Percentiles rank a stretch among this genome's conserved stretches.
phyloP scores from a whole-genome alignment of 1,140 invertebrate genomes.

The Cataglyphis hispanica region DNA sequence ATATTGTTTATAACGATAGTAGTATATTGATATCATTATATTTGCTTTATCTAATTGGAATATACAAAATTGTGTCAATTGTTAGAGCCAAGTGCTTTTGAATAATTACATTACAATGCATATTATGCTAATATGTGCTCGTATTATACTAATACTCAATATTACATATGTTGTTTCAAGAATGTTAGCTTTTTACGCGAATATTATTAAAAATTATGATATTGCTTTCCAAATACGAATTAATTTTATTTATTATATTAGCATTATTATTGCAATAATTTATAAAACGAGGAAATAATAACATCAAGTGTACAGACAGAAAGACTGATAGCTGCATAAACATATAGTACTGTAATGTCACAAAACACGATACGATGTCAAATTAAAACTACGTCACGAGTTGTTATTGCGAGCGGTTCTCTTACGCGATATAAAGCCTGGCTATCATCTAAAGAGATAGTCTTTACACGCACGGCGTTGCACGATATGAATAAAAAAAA shows the following conservation, averaged over 20 bases:
- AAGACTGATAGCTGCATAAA: not conserved
- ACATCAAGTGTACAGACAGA: not conserved
- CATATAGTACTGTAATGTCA: not conserved
- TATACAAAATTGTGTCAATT: not conserved
- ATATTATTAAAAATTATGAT: not conserved
- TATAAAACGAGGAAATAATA: not conserved
- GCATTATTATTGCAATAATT: conserved; percentile 29
- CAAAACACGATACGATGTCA: not conserved
- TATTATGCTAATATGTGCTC: not conserved
- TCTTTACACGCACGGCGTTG: conserved; percentile 10
- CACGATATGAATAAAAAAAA: conserved; percentile 42
- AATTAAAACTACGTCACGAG: conserved; percentile 53
- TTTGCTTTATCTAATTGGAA: conserved; percentile 38
- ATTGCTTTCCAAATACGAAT: not conserved
- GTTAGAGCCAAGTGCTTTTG: conserved; percentile 29
- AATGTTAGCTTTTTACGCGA: not conserved
- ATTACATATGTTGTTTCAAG: not conserved
- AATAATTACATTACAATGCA: conserved; percentile 32
- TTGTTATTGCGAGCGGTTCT: not conserved
- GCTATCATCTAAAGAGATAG: conserved; percentile 22
- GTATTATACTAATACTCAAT: not conserved
- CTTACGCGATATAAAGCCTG: not conserved
- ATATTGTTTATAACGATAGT: not conserved
- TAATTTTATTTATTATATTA: conserved; percentile 32
- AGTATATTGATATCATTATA: conserved; percentile 2